Base-by-base conservation (phyloP, 2,113 vertebrate species). In the Daubentonia madagascariensis region DNA sequence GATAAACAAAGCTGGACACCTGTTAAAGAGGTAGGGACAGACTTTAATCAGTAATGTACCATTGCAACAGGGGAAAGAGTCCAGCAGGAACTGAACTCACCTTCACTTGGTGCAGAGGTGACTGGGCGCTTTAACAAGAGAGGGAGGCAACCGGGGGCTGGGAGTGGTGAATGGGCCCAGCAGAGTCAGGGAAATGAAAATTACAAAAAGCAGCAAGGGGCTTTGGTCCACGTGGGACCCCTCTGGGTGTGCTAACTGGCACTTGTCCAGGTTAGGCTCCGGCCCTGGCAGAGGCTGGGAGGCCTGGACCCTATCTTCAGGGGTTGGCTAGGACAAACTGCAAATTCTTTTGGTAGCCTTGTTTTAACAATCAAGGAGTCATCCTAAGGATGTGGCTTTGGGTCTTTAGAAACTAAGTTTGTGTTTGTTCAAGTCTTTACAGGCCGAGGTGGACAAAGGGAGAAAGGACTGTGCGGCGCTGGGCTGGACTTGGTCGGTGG, bases 221-320 rank as follows among this genome's bases (percentile, higher is more conserved):
- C 16, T 4, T 25, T 22, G 10, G 35, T 32, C 11, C n/a, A 1
- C 0, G n/a, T 30, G n/a, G 35, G 32, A 28, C 17, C 28, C 25
- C n/a, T 40, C 1, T 8, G 45, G 59, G 14, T 35, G 52, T 40
- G 68, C 28, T 35, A 37, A 14, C 18, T 8, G 23, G 65, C 3
- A 6, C 68, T 22, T 4, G 4, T 22, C n/a, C 32, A 16, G 28
- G 85, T 28, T 37, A 3, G 25, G 5, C 9, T 37, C 40, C 37
- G 35, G 18, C 28, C 40, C 40, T 75, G 0, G 3, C 37, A 5
- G 54, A 18, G 50, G 28, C 23, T 72, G 11, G 16, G 52, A 35
- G 40, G 22, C 54, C n/a, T n/a, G 17, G 30, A 25, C 25, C 54
- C 25, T 18, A 4, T 32, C 50, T 16, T 30, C 10, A 59, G 87